These are phyloP conservation scores for Distichodus sexfasciatus DNA, from an alignment of 2,797 vertebrate species.

Conservation along the genomic window DNA sequence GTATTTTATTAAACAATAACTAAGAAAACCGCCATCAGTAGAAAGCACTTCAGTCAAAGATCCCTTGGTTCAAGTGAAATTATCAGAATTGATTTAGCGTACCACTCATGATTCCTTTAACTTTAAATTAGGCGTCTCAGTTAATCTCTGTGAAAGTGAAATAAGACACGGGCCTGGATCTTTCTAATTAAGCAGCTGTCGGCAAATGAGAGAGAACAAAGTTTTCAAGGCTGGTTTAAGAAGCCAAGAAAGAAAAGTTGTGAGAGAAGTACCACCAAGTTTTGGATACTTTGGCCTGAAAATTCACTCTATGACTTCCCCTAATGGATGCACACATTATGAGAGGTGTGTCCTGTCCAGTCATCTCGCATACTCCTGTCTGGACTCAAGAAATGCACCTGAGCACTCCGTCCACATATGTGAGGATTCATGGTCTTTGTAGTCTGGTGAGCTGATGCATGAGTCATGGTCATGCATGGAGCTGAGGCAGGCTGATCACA, in stretches of 20 bases:
- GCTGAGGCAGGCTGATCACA: conserved; percentile 44
- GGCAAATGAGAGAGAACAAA: not conserved
- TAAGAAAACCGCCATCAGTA: not conserved
- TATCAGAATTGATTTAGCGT: conserved; percentile 13
- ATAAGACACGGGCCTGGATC: conserved; percentile 13
- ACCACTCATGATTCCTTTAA: conserved; percentile 7
- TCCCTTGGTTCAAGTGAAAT: not conserved
- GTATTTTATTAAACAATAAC: not conserved
- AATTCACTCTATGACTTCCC: not conserved
- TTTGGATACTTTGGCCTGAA: not conserved
- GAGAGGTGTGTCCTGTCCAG: not conserved
- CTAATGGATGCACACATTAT: not conserved
- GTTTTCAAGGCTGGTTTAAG: not conserved
- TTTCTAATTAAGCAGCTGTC: conserved; percentile 24
- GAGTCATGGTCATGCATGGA: conserved; percentile 57
- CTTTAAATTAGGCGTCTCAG: conserved; percentile 19
- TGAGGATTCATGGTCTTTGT: conserved; percentile 53
- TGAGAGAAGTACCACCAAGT: no score
- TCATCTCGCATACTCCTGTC: not conserved
- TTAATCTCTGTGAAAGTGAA: conserved; percentile 21
- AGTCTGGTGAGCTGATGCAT: conserved; percentile 52
- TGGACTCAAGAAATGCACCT: conserved; percentile 2
- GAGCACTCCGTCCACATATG: conserved; percentile 34
- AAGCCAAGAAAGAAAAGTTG: not conserved
- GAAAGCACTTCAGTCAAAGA: not conserved